Percentiles rank a stretch among this genome's conserved stretches.
These are phyloP conservation scores for Pituophis catenifer DNA, from an alignment of 2,113 vertebrate genomes.

Conservation along the genomic window DNA sequence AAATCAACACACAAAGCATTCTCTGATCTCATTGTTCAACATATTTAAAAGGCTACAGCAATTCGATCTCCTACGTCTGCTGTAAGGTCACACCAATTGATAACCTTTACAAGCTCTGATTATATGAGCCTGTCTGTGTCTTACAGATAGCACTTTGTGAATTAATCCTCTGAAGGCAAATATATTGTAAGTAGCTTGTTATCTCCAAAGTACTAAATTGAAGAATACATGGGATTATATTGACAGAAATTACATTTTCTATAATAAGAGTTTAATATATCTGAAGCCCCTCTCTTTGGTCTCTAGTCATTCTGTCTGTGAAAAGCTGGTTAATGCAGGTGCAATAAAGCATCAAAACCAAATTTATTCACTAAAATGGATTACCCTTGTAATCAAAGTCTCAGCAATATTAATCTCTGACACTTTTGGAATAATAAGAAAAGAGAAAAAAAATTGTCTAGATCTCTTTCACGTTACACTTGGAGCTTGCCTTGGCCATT, in stretches of 20 bases:
- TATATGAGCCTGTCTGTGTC: slow-evolving; percentile 76
- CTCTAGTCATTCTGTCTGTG: slow-evolving; percentile 63
- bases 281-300: slow-evolving; percentile 78
- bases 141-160: slow-evolving; percentile 81
- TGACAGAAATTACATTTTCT: slow-evolving; percentile 91
- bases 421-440: slow-evolving; percentile 65
- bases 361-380: slow-evolving; percentile 82
- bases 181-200: slow-evolving; percentile 86
- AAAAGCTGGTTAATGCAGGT: slow-evolving; percentile 75
- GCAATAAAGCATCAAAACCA: slow-evolving; percentile 73
- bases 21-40: slow-evolving; percentile 52
- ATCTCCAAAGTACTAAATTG: slow-evolving; percentile 88
- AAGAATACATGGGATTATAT: slow-evolving; percentile 92
- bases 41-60: slow-evolving; percentile 71
- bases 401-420: slow-evolving; percentile 80
- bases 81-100: slow-evolving; percentile 85
- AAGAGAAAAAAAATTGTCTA: slow-evolving; percentile 64
- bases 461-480: slow-evolving; percentile 57
- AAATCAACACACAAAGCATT: slow-evolving; percentile 40
- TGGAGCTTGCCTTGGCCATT: slow-evolving; percentile 63
- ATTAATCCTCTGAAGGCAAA: slow-evolving; percentile 92
- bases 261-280: slow-evolving; percentile 90
- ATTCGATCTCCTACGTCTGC: slow-evolving; percentile 82
- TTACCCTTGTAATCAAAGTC: slow-evolving; percentile 81
- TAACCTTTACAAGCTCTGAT: slow-evolving; percentile 86